Base-by-base conservation (phyloP, 2,888 invertebrate genomes). In the Diplazon laetatorius region DNA sequence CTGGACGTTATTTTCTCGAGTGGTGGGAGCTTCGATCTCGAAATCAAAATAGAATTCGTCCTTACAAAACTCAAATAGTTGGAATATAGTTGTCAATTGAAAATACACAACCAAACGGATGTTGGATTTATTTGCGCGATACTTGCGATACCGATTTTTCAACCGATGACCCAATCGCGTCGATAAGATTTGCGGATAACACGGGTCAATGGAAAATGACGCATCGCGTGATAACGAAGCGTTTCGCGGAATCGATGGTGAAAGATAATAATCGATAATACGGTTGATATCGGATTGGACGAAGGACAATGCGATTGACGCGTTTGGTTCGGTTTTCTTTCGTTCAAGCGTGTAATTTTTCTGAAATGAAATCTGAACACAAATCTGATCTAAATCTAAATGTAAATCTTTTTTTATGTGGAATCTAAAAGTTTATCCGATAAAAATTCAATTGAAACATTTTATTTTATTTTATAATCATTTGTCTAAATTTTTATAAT, bases 11-110 rank as follows among this genome's bases (percentile, higher is more conserved):
- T 68, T 55, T n/a, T n/a, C n/a, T 57, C 42, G 80, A 80, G 88
- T 87, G 89, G 88, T 89, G 89, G 88, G 88, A 89, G 88, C 86
- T 86, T 86, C 84, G 86, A 85, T 85, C 85, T n/a, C 83, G 71
- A 82, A 88, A 82, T 89, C 85, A 89, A 89, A 89, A 89, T 89
- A 89, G 89, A 87, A 59, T 52, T 55, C 60, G 57, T 65, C 50
- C 62, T 71, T 71, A 75, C 42, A 2, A 68, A 68, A 66, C 78
- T 46, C 42, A 16, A 74, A 68, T 68, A 62, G 62, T 44, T 70
- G 46, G 59, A 57, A 48, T 37, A 42, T 20, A 52, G 69, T 25
- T 71, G 52, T 70, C 66, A 52, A 78, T 75, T 55, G 55, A 50
- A 65, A 37, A 22, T 37, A 20, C 37, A 37, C 39, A 48, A 50